Evolutionary conservation across 2,113 vertebrate genomes (phyloP), one percentile per base, ranked within the genome.

Genomic region (Alces alces): DNA sequence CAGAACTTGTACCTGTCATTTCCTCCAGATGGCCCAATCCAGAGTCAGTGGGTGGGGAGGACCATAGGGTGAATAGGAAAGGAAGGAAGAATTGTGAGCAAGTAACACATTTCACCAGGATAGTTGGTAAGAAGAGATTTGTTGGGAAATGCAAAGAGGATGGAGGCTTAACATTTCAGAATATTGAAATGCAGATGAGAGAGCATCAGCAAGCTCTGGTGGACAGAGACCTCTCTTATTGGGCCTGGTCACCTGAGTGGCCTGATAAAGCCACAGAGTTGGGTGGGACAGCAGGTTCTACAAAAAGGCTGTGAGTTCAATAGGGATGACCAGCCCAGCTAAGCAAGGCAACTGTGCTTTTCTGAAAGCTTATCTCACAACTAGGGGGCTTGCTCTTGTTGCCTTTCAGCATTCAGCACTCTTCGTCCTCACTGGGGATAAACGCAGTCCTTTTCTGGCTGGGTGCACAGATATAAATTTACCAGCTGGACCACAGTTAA

Each of bases 391-490:
- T 39, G 2, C 3, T 64, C 60, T 50, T 50, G 86, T 30, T 39
- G 55, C 64, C 82, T 85, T 80, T 70, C 21, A 86, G 60, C 55
- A 80, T 64, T 73, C 33, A 57, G 55, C 10, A 21, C 73, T 76
- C 76, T 92, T 70, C 2, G 6, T 94, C 93, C 93, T 92, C 78
- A 57, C 1, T 86, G 43, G 78, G 64, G 89, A 96, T 84, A 47
- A 87, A 90, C 80, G 39, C 27, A 76, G 78, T 97, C 97, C 25
- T 87, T 92, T 97, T 39, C 95, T 96, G 86, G 55, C 88, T 98
- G 78, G 45, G 88, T 96, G 93, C 54, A 60, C 91, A 91, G 93
- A 96, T 97, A 79, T 79, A 85, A 95, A 86, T 98, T 97, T 98
- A 73, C 80, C 79, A 96, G 45, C 57, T 96, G 92, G 54, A 92